A percentile compares a stretch with the other conserved stretches of the same genome.
Conservation (phyloP, 2,113 vertebrate species). For the human (Homo sapiens) region DNA sequence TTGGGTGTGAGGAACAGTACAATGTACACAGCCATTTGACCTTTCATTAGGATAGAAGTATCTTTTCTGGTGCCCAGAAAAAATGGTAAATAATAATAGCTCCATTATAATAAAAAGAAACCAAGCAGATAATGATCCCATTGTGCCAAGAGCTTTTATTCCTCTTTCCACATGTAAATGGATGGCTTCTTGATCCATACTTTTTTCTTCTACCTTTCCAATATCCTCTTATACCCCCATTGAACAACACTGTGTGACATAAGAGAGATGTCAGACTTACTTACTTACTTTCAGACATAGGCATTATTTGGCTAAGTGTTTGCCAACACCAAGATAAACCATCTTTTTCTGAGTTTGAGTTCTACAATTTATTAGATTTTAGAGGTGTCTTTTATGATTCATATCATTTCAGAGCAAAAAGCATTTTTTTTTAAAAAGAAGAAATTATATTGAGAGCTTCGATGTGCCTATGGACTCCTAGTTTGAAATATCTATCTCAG, state of each 20-base stretch:
- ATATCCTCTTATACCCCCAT: background rate
- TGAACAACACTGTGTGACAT: background rate
- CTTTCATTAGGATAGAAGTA: constrained; percentile 2
- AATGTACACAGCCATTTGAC: background rate
- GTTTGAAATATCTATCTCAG: background rate
- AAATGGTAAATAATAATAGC: constrained; percentile 12
- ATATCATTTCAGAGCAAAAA: constrained; percentile 5
- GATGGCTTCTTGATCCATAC: background rate
- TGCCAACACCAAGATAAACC: background rate
- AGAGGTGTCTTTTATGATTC: constrained; percentile 15
- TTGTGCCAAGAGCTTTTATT: background rate
- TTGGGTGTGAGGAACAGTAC: background rate
- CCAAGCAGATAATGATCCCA: background rate
- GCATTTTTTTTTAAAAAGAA: background rate
- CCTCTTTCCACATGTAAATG: background rate
- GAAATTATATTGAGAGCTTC: background rate
- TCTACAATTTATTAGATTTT: constrained; percentile 44
- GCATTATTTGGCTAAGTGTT: background rate
- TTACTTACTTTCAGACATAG: background rate
- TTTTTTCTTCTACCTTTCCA: background rate
- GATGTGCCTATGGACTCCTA: background rate
- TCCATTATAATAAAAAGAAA: constrained; percentile 28
- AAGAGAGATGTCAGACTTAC: background rate
- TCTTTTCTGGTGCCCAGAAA: background rate
- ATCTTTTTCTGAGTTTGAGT: constrained; percentile 4